phyloP scores from a whole-genome alignment of 2,888 invertebrate species.

The Chymomyza amoena region DNA sequence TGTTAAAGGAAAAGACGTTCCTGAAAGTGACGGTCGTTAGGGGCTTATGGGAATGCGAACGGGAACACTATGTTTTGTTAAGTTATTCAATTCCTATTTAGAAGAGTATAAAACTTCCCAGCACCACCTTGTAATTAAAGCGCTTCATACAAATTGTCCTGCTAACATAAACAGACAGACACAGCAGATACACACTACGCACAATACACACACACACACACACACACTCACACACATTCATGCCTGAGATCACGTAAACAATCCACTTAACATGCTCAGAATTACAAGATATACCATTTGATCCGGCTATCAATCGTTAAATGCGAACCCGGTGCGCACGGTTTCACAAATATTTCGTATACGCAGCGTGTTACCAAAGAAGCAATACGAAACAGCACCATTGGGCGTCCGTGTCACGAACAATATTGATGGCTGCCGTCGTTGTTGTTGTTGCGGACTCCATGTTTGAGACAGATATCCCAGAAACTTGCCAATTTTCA shows the following conservation, averaged over 20 bases:
- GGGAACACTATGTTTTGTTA: no score
- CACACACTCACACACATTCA: background rate
- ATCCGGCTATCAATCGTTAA: slow-evolving; percentile 61
- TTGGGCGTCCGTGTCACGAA: slow-evolving; percentile 43
- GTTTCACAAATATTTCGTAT: slow-evolving; percentile 41
- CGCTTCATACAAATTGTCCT: slow-evolving; percentile 13
- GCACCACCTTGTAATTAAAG: slow-evolving; percentile 39
- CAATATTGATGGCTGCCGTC: slow-evolving; percentile 29
- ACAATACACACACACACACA: background rate
- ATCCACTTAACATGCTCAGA: slow-evolving; percentile 61
- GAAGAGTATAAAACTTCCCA: no score
- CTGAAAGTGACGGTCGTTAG: no score
- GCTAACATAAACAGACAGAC: background rate
- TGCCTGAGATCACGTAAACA: slow-evolving; percentile 44
- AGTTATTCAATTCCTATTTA: no score
- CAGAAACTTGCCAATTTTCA: background rate
- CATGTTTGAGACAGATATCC: background rate
- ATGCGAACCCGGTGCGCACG: slow-evolving; percentile 25
- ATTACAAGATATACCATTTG: slow-evolving; percentile 66
- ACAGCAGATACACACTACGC: background rate
- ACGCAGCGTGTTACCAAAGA: slow-evolving; percentile 30
- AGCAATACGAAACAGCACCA: background rate
- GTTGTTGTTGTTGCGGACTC: background rate
- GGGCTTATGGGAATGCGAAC: no score
- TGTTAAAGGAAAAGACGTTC: no score